Conservation (phyloP, 1,140 invertebrate genomes). For the Matsumurasca onukii region DNA sequence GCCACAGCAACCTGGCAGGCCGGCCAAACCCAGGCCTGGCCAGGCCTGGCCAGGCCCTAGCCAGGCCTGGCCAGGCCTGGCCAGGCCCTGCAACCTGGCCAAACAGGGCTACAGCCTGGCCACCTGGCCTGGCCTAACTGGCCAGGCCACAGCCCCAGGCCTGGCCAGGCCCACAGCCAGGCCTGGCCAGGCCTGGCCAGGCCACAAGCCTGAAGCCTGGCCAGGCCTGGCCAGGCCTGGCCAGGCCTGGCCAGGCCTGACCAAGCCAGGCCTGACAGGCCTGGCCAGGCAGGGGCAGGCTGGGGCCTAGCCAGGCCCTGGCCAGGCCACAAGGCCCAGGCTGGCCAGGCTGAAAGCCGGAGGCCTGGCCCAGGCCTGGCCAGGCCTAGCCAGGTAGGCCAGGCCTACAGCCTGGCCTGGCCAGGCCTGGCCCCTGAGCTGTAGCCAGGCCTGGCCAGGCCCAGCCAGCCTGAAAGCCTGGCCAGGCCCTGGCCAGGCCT, state of each 20-base stretch:
- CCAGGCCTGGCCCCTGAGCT: not conserved
- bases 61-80: no score
- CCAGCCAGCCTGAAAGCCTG: not conserved
- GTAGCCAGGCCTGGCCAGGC: not conserved
- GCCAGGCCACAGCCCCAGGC: not conserved
- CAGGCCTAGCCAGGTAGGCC: no score
- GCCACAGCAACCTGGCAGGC: slow-evolving; percentile 10
- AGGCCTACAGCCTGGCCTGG: no score
- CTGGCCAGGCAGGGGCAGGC: not conserved
- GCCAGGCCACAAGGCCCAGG: not conserved
- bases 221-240: not conserved
- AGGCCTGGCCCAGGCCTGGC: no score
- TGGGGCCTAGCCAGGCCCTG: no score
- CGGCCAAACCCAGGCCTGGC: no score
- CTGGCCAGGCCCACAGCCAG: not conserved
- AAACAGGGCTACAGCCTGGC: not conserved
- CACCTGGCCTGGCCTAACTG: no score
- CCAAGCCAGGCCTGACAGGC: not conserved
- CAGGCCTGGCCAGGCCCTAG: no score
- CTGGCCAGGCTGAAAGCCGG: not conserved
- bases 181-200: not conserved
- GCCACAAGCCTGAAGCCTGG: not conserved
- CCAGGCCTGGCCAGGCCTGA: not conserved
- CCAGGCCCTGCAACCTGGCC: not conserved
- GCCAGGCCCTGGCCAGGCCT: no score